These are phyloP conservation scores for Siniperca knerii DNA, from an alignment of 2,113 vertebrate species.

Conservation along the genomic window DNA sequence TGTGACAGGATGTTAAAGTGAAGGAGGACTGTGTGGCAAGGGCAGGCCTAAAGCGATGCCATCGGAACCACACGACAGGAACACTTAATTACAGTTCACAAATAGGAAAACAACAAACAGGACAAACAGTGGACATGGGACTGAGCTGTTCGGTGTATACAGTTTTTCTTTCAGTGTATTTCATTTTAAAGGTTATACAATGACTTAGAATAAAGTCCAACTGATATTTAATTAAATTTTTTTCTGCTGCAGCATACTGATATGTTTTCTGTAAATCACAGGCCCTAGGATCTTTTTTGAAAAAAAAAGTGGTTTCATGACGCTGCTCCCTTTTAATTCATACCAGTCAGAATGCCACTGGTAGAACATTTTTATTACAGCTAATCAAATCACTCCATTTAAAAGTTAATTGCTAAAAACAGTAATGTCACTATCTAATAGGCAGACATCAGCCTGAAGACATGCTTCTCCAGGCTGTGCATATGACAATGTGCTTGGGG, in stretches of 20 bases:
- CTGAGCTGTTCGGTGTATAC: not conserved
- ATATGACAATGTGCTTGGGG: too few relatives aligned
- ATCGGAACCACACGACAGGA: slow-evolving; percentile 26
- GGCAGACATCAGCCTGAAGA: too few relatives aligned
- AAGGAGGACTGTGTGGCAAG: slow-evolving; percentile 17
- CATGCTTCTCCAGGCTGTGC: too few relatives aligned
- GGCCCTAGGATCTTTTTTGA: not conserved
- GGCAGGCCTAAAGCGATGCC: slow-evolving; percentile 27
- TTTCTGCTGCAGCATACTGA: not conserved
- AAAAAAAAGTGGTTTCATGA: not conserved
- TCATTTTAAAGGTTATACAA: not conserved
- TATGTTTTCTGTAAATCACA: not conserved
- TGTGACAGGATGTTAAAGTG: slow-evolving; percentile 51
- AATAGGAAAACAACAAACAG: slow-evolving; percentile 31
- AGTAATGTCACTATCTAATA: too few relatives aligned
- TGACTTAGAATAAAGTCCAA: not conserved
- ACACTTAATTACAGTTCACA: slow-evolving; percentile 44
- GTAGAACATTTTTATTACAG: not conserved
- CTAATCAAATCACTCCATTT: not conserved
- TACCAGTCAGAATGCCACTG: not conserved
- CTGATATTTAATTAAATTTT: slow-evolving; percentile 22
- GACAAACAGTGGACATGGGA: not conserved
- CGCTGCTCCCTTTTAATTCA: not conserved
- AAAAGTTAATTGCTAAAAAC: not conserved
- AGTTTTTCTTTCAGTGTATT: not conserved